A percentile compares a stretch with the other conserved stretches of the same genome.
These are phyloP conservation scores for Aurelia sp. DNA, from an alignment of 30 jellyfish, hydroid and myxozoan species.

Conservation along the genomic window DNA sequence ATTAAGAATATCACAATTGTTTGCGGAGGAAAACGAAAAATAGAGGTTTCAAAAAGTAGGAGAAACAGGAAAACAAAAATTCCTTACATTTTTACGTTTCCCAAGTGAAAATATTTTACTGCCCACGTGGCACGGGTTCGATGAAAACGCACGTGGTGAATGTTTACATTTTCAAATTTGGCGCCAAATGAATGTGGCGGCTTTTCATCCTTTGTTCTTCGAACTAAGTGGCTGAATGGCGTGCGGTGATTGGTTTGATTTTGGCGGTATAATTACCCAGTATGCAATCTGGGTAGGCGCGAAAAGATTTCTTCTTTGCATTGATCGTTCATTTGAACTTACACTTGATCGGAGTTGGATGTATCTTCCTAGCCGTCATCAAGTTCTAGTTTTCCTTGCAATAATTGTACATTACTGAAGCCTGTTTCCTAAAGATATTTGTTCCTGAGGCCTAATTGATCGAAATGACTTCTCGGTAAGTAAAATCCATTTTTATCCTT, in stretches of 20 bases:
- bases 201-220: slow-evolving; percentile 28
- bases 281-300: slow-evolving; percentile 35
- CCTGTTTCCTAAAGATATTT: too few species aligned
- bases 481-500: too few species aligned
- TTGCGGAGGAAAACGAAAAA: too few species aligned
- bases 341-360: slow-evolving; percentile 1
- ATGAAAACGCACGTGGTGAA: slow-evolving; percentile 43
- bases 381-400: slow-evolving; percentile 4
- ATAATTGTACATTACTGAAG: neutral
- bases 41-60: too few species aligned
- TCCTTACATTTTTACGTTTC: too few species aligned
- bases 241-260: slow-evolving; percentile 26
- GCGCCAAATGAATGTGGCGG: slow-evolving; percentile 61
- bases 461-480: too few species aligned
- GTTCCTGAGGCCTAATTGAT: too few species aligned
- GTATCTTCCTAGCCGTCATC: neutral
- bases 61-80: too few species aligned
- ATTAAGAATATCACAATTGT: too few species aligned
- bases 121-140: slow-evolving; percentile 44
- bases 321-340: neutral
- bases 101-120: too few species aligned
- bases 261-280: neutral
- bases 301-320: slow-evolving; percentile 41
- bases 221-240: neutral
- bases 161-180: slow-evolving; percentile 65